Evolutionary conservation across 2,888 invertebrate species (phyloP).

Genomic region (Heliconius ismenius): DNA sequence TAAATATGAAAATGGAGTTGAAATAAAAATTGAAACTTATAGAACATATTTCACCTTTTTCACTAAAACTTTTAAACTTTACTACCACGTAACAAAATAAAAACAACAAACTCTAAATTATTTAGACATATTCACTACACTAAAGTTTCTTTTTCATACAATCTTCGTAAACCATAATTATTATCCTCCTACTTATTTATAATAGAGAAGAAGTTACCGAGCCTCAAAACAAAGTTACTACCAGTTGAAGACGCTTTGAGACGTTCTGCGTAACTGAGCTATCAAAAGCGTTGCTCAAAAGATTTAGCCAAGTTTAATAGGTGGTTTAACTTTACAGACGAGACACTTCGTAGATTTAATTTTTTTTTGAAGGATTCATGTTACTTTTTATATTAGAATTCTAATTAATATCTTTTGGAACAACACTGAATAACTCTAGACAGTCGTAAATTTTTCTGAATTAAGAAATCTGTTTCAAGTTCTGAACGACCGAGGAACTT

Average conservation of each 20-base stretch:
- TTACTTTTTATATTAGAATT: constrained; percentile 30
- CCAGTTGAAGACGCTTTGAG: constrained; percentile 43
- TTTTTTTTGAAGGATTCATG: constrained; percentile 40
- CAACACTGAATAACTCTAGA: constrained; percentile 43
- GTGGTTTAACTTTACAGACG: constrained; percentile 45
- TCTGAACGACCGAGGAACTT: constrained; percentile 47
- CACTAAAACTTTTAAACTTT: no score
- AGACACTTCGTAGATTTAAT: constrained; percentile 36
- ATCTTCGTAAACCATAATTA: not conserved
- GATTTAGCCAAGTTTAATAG: constrained; percentile 50
- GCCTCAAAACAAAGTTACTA: constrained; percentile 39
- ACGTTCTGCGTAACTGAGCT: constrained; percentile 50
- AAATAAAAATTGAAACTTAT: not conserved
- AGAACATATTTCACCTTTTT: not conserved
- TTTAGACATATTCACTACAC: not conserved
- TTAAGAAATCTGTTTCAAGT: constrained; percentile 52
- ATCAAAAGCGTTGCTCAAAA: constrained; percentile 48
- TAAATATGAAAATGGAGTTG: not conserved
- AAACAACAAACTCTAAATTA: not conserved
- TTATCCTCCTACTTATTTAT: constrained; percentile 5
- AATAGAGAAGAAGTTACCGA: constrained; percentile 28
- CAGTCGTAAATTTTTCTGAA: constrained; percentile 52
- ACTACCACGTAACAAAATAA: not conserved
- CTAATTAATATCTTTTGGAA: constrained; percentile 12
- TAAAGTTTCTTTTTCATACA: not conserved